Percentiles rank a stretch among this genome's conserved stretches.
Evolutionary conservation across 2,888 invertebrate genomes (phyloP).

Genomic region (Ophioninae sp.): DNA sequence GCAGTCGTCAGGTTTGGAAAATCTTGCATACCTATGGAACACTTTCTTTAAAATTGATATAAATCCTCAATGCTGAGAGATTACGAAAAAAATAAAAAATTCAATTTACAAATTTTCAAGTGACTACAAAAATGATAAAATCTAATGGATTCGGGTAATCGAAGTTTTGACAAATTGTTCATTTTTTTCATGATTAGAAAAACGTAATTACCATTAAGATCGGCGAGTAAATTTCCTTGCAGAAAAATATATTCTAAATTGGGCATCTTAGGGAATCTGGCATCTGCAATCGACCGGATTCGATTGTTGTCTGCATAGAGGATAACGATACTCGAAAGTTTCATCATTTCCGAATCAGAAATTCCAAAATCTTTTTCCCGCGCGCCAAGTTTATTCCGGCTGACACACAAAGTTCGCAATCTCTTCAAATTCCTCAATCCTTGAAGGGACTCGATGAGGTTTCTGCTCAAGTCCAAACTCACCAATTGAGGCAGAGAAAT

Average conservation of each 20-base stretch:
- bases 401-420: slow-evolving; percentile 67
- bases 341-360: not conserved
- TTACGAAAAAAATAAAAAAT: too few relatives aligned
- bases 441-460: slow-evolving; percentile 63
- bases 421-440: slow-evolving; percentile 63
- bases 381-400: slow-evolving; percentile 62
- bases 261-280: slow-evolving; percentile 59
- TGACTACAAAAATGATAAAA: not conserved
- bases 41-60: too few relatives aligned
- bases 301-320: slow-evolving; percentile 68
- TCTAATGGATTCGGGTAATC: not conserved
- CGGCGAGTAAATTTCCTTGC: slow-evolving; percentile 65
- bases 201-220: slow-evolving; percentile 63
- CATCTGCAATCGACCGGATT: slow-evolving; percentile 59
- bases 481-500: slow-evolving; percentile 65
- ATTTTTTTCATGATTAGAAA: not conserved
- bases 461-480: slow-evolving; percentile 69
- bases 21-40: slow-evolving; percentile 59
- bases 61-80: too few relatives aligned
- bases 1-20: slow-evolving; percentile 62
- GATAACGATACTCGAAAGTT: slow-evolving; percentile 63
- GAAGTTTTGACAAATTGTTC: not conserved
- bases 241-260: slow-evolving; percentile 66
- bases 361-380: not conserved
- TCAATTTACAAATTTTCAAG: not conserved